Evolutionary conservation across 2,888 invertebrate species (phyloP), one percentile per base, ranked within the genome.

Genomic region (Leptothorax acervorum): DNA sequence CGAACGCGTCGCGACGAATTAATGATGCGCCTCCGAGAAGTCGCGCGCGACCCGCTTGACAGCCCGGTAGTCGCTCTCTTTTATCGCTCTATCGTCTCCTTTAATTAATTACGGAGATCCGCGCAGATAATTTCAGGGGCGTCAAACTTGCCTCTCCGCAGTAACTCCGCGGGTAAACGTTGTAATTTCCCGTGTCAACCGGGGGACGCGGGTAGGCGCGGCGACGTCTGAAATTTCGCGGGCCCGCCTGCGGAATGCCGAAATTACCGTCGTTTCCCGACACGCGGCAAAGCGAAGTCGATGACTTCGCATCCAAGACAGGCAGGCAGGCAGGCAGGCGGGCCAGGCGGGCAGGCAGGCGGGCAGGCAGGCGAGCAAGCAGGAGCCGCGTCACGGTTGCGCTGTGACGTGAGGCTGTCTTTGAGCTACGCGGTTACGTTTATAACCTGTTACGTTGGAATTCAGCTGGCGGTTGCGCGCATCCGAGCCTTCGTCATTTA

Each of bases 231-330:
- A 79, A 79, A 79, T 39, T 79, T 71, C 12, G 79, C 82, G 63
- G 75, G 53, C 83, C 62, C 62, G 78, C 68, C 70, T 68, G 66
- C 70, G 76, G 79, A 70, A 79, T 70, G 70, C 45, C 70, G 78
- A 79, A 78, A 78, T 83, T 83, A 83, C 79, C 70, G 70, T 70
- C 78, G 60, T 83, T 83, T 79, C 60, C 68, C 70, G 78, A 78
- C 83, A 62, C 51, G 53, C 53, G 83, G 70, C 70, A 45, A 55
- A 55, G 70, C 31, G 70, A 63, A 63, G 83, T 62, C 68, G 83
- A 83, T 83, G 70, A 68, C 68, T 68, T 62, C 45, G 42, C 66
- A 68, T 68, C 66, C 66, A 45, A 35, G 45, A 66, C 65, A 66
- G 42, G 42, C 45, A 31, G 48, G 15, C 45, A 23, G 66, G 23